Conservation (phyloP, 2,113 vertebrate genomes). For the Syngnathoides biaculeatus region DNA sequence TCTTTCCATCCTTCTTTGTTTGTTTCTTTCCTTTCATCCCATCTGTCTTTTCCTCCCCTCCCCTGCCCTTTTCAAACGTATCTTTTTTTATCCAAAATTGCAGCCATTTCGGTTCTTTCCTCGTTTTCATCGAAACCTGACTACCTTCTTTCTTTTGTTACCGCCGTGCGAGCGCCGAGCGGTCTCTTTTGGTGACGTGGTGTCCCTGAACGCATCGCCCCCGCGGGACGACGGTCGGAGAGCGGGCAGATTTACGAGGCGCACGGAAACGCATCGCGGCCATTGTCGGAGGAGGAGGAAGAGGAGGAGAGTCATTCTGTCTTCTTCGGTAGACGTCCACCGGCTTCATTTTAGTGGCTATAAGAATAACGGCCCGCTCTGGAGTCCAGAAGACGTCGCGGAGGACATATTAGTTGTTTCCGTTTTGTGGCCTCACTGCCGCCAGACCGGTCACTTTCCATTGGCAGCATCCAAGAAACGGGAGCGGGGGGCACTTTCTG, state of each 20-base stretch:
- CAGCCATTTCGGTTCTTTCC: no score
- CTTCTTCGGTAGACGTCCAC: constrained; percentile 27
- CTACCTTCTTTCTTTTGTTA: background rate
- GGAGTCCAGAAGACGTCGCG: background rate
- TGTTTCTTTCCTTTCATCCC: no score
- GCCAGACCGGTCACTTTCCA: background rate
- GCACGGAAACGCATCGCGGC: constrained; percentile 25
- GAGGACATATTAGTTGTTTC: constrained; percentile 6
- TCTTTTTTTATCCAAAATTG: no score
- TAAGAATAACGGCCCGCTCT: background rate
- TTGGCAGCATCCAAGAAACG: constrained; percentile 5
- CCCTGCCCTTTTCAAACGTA: background rate
- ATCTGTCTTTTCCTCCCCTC: no score
- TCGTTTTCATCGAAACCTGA: background rate
- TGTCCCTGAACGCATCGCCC: background rate
- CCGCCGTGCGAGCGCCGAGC: no score
- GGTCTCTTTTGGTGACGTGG: background rate
- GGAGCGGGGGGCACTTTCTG: constrained; percentile 10
- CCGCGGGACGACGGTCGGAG: background rate
- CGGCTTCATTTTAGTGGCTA: constrained; percentile 24
- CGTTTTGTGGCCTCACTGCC: constrained; percentile 1
- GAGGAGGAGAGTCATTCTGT: constrained; percentile 40
- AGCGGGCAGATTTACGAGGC: background rate
- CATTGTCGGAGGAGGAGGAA: constrained; percentile 3
- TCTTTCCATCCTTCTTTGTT: no score